These are phyloP conservation scores for Scelioninae gen. 1 DNA, from an alignment of 2,888 invertebrate genomes.

Conservation along the genomic window DNA sequence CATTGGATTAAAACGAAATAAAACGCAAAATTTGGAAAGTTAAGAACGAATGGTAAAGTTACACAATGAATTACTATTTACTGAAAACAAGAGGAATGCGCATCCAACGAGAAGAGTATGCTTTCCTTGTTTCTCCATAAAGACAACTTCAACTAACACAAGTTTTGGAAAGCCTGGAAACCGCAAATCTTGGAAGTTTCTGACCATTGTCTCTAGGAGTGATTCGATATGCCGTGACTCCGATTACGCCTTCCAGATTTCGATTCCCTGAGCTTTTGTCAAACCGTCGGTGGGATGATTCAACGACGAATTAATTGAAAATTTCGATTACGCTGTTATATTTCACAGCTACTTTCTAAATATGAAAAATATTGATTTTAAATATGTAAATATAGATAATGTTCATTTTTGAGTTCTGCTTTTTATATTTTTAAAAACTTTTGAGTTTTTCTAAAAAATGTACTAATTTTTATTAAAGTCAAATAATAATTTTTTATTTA, in stretches of 20 bases:
- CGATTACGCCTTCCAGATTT: slow-evolving; percentile 63
- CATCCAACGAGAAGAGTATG: slow-evolving; percentile 56
- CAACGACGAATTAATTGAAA: slow-evolving; percentile 52
- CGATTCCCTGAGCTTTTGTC: slow-evolving; percentile 59
- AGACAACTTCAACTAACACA: slow-evolving; percentile 60
- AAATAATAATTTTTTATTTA: too few relatives aligned
- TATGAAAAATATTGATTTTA: not conserved
- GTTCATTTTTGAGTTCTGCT: too few relatives aligned
- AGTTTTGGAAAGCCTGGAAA: slow-evolving; percentile 67
- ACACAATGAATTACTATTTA: slow-evolving; percentile 54
- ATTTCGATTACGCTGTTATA: slow-evolving; percentile 42
- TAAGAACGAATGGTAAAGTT: slow-evolving; percentile 35
- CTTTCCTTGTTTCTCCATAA: slow-evolving; percentile 61
- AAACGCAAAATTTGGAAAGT: slow-evolving; percentile 43
- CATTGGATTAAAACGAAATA: slow-evolving; percentile 31
- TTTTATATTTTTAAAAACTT: too few relatives aligned
- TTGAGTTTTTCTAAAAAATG: too few relatives aligned
- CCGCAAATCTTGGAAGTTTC: slow-evolving; percentile 71
- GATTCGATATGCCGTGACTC: slow-evolving; percentile 70
- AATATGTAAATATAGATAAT: not conserved
- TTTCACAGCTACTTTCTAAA: slow-evolving; percentile 17
- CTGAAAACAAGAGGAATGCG: slow-evolving; percentile 44
- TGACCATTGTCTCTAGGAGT: slow-evolving; percentile 70
- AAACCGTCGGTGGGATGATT: slow-evolving; percentile 33
- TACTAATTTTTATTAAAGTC: too few relatives aligned